phyloP scores from a whole-genome alignment of 2,888 invertebrate genomes.

The Conus canariensis region DNA sequence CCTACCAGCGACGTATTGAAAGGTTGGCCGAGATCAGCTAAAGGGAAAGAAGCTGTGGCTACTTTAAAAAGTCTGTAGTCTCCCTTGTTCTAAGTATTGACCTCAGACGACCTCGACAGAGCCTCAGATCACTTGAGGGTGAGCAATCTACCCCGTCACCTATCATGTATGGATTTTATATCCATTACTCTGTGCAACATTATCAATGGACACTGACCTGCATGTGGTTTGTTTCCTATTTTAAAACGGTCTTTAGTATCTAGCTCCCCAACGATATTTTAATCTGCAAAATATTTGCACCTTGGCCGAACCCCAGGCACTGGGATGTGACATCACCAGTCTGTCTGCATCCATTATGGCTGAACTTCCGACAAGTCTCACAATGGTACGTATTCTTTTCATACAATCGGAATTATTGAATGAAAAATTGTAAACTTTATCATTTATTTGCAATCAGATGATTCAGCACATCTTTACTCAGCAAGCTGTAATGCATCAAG shows the following conservation, averaged over 20 bases:
- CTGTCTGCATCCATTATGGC: slow-evolving; percentile 45
- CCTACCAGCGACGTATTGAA: too few species aligned
- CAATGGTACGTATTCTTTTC: slow-evolving; percentile 33
- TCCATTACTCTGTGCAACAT: background rate
- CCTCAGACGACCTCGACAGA: background rate
- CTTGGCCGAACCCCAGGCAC: slow-evolving; percentile 24
- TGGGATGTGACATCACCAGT: slow-evolving; percentile 43
- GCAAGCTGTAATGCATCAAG: background rate
- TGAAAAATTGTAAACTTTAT: slow-evolving; percentile 24
- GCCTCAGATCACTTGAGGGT: background rate
- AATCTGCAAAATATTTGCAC: background rate
- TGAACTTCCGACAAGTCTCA: slow-evolving; percentile 40
- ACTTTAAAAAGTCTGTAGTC: background rate
- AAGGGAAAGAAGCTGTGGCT: background rate
- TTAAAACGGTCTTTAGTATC: too few species aligned
- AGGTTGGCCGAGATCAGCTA: background rate
- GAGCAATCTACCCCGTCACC: too few species aligned
- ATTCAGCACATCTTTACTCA: background rate
- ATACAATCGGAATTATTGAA: slow-evolving; percentile 33
- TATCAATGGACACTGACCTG: background rate
- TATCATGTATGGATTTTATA: background rate
- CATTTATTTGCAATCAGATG: background rate
- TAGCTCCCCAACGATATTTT: background rate
- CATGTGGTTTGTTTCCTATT: background rate
- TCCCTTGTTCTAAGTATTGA: background rate